A percentile compares a stretch with the other conserved stretches of the same genome.
phyloP scores from a whole-genome alignment of 2,888 invertebrate genomes.

The Embidobia sp. region DNA sequence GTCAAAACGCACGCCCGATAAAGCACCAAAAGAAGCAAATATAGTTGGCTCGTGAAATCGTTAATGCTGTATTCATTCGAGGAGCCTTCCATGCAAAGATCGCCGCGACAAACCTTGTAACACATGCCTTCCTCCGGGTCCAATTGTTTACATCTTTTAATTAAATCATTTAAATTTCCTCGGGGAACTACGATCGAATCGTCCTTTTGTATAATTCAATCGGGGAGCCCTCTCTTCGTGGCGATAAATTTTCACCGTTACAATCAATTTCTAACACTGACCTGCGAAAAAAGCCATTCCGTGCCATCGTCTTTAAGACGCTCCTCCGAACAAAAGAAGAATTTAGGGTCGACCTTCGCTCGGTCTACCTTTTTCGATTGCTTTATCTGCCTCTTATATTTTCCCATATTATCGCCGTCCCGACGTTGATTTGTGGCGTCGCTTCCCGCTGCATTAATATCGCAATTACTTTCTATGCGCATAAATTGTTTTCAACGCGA shows the following conservation, averaged over 20 bases:
- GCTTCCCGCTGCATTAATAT: constrained; percentile 38
- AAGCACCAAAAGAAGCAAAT: constrained; percentile 10
- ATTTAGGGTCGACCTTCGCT: constrained; percentile 50
- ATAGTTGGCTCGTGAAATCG: constrained; percentile 12
- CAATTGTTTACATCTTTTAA: constrained; percentile 18
- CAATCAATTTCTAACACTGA: constrained; percentile 45
- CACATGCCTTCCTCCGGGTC: neutral
- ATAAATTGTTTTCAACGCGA: constrained; percentile 34
- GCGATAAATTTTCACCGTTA: constrained; percentile 38
- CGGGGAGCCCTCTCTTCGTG: constrained; percentile 1
- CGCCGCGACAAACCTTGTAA: constrained; percentile 5
- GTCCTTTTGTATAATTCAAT: constrained; percentile 22
- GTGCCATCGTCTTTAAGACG: constrained; percentile 76
- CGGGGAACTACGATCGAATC: neutral
- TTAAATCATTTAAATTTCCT: constrained; percentile 29
- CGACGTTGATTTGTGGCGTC: constrained; percentile 28
- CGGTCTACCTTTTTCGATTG: constrained; percentile 39
- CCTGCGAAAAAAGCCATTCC: constrained; percentile 63
- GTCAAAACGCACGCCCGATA: constrained; percentile 7
- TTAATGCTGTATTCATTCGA: constrained; percentile 23
- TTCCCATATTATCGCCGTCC: constrained; percentile 30
- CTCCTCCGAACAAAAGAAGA: constrained; percentile 53
- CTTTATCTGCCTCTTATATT: constrained; percentile 32
- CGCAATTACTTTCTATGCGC: constrained; percentile 40
- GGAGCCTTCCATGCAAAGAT: neutral